Percentiles rank a stretch among this genome's conserved stretches.
Conservation (phyloP, 1,140 invertebrate species). For the Drosophila novamexicana region DNA sequence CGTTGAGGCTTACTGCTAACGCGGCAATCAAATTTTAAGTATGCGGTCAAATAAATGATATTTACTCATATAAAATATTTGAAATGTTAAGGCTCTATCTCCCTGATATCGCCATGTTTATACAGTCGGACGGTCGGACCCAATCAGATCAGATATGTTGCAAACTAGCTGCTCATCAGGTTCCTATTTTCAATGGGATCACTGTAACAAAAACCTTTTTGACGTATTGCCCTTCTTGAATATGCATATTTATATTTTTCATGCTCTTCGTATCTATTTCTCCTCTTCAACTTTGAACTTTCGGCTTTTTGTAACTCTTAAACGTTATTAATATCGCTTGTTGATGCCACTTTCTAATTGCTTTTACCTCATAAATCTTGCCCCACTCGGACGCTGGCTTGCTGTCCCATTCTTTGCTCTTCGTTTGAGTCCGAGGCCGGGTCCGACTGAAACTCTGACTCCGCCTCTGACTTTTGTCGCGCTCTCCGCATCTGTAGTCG, state of each 20-base stretch:
- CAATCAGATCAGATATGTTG: no score
- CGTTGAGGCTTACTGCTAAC: constrained; percentile 13
- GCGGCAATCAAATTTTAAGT: constrained; percentile 9
- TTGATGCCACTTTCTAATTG: constrained; percentile 79
- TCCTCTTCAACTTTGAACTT: neutral
- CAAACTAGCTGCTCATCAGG: no score
- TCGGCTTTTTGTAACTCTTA: constrained; percentile 15
- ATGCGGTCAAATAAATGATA: neutral
- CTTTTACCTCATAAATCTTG: constrained; percentile 80
- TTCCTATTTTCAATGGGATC: no score
- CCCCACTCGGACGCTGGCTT: constrained; percentile 23
- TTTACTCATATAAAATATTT: no score
- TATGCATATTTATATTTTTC: neutral
- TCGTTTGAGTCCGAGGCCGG: neutral
- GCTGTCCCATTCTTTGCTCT: neutral
- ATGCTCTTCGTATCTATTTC: neutral
- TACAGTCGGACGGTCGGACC: no score
- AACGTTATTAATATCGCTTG: constrained; percentile 71
- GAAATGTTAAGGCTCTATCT: no score
- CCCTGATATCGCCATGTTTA: no score
- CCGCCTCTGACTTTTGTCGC: constrained; percentile 17
- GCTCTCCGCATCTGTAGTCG: constrained; percentile 56
- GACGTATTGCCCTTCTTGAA: neutral
- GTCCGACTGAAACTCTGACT: constrained; percentile 1
- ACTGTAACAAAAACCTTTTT: no score